Evolutionary conservation across 2,113 vertebrate genomes (phyloP).

Genomic region (Hydrolagus affinis): DNA sequence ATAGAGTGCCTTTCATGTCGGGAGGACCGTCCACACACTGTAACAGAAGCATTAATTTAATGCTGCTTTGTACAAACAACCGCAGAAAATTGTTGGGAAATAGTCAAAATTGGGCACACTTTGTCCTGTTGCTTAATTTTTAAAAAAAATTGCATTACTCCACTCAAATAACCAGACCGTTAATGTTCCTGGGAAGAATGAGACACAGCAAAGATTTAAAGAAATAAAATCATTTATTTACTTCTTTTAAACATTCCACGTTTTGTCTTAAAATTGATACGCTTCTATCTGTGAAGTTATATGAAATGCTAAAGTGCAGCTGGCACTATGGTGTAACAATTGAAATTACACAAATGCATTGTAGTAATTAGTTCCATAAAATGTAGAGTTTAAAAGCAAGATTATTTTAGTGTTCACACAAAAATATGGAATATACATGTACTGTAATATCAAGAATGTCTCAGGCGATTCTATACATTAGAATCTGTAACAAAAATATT

Average conservation of each 20-base stretch:
- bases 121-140: too few species aligned
- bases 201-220: slow-evolving; percentile 41
- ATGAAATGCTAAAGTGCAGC: slow-evolving; percentile 59
- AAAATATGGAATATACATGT: slow-evolving; percentile 49
- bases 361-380: slow-evolving; percentile 49
- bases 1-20: too few species aligned
- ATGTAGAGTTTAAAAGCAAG: slow-evolving; percentile 47
- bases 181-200: neutral
- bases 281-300: slow-evolving; percentile 54
- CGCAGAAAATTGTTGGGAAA: too few species aligned
- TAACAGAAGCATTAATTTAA: too few species aligned
- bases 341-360: slow-evolving; percentile 54
- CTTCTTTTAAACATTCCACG: slow-evolving; percentile 62
- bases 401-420: slow-evolving; percentile 43
- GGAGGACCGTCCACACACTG: too few species aligned
- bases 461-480: slow-evolving; percentile 47
- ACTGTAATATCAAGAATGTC: slow-evolving; percentile 38
- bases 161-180: neutral
- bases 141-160: neutral
- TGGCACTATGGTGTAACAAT: slow-evolving; percentile 64
- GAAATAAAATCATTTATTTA: slow-evolving; percentile 61
- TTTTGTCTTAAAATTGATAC: slow-evolving; percentile 55
- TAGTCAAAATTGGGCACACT: too few species aligned
- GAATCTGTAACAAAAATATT: slow-evolving; percentile 49
- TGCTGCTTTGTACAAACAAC: too few species aligned